These are phyloP conservation scores for Hipposideros armiger DNA, from an alignment of 2,113 vertebrate genomes.

Conservation along the genomic window DNA sequence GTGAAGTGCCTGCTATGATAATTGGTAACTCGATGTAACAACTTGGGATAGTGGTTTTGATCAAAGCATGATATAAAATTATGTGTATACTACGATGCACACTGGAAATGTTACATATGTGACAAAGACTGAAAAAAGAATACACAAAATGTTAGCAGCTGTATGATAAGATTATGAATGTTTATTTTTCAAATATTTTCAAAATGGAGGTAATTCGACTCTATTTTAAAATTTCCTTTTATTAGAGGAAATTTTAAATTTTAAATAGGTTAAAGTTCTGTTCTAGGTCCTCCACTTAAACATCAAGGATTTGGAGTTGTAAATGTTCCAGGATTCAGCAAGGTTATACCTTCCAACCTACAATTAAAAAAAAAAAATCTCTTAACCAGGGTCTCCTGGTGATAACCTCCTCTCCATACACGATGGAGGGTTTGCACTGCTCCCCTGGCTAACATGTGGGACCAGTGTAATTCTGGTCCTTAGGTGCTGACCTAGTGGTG, in stretches of 20 bases:
- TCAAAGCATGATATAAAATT: constrained; percentile 28
- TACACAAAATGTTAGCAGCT: background rate
- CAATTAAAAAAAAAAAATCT: background rate
- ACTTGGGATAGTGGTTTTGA: constrained; percentile 43
- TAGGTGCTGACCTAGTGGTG: background rate
- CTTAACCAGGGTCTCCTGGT: background rate
- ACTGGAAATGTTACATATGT: background rate
- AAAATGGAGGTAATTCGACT: background rate
- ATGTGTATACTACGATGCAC: background rate
- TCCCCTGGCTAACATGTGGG: background rate
- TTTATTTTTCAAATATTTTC: constrained; percentile 31
- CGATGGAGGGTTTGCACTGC: background rate
- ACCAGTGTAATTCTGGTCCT: background rate
- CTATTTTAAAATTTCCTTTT: constrained; percentile 26
- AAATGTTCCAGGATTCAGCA: background rate
- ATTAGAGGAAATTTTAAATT: background rate
- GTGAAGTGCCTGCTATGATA: background rate
- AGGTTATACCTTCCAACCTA: background rate
- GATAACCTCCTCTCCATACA: background rate
- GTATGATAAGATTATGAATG: background rate
- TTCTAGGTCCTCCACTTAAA: background rate
- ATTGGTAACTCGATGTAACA: background rate
- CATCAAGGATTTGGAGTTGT: background rate
- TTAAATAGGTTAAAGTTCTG: background rate
- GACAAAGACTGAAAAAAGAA: background rate